A percentile compares a stretch with the other conserved stretches of the same genome.
Conservation (phyloP, 2,113 vertebrate species). For the Halcyon malimbica region DNA sequence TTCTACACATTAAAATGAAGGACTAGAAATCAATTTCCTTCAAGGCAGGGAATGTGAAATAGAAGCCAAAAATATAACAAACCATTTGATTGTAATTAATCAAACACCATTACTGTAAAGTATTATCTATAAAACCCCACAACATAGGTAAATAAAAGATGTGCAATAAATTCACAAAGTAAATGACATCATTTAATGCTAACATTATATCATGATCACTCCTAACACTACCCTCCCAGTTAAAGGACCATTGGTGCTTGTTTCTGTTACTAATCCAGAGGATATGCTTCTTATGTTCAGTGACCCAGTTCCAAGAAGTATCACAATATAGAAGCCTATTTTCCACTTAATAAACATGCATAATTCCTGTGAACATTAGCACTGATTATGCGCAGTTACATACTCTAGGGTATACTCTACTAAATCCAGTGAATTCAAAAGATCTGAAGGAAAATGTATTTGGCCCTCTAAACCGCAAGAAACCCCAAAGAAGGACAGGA, state of each 20-base stretch:
- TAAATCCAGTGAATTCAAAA: conserved; percentile 15
- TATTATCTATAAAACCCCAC: not conserved
- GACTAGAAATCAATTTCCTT: conserved; percentile 7
- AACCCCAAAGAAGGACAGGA: not conserved
- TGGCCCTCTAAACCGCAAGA: conserved; percentile 11
- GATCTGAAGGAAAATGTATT: conserved; percentile 19
- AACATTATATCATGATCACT: not conserved
- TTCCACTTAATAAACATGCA: conserved; percentile 58
- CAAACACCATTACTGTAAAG: not conserved
- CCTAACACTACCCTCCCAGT: not conserved
- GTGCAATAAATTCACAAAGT: not conserved
- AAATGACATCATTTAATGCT: not conserved
- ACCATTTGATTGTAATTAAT: not conserved
- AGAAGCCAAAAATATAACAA: conserved; percentile 21
- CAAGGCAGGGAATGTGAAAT: not conserved
- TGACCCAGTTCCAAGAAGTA: conserved; percentile 60
- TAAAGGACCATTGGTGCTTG: not conserved
- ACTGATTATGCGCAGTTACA: conserved; percentile 37
- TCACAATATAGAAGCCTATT: conserved; percentile 43
- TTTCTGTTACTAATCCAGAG: not conserved
- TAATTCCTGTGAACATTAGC: conserved; percentile 40
- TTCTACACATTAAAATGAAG: not conserved
- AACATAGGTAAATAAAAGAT: not conserved
- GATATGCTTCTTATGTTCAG: conserved; percentile 3
- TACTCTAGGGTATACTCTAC: conserved; percentile 1